phyloP scores from a whole-genome alignment of 2,797 vertebrate genomes.

The Acipenser oxyrinchus region DNA sequence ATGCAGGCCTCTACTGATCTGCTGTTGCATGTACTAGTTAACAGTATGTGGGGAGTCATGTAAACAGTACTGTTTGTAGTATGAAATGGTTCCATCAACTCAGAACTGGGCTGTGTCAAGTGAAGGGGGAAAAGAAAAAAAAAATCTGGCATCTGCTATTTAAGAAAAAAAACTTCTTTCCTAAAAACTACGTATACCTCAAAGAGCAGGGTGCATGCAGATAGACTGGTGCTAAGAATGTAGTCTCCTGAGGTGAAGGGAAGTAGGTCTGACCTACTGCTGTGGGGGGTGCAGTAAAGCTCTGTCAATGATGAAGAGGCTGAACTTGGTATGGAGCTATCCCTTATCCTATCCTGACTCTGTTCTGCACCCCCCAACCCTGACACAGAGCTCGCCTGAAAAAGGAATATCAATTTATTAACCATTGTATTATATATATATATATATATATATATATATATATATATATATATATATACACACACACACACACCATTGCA shows the following conservation, averaged over 20 bases:
- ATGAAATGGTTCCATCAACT: no score
- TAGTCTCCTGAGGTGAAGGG: conserved; percentile 6
- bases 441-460: no score
- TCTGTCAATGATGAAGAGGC: conserved; percentile 34
- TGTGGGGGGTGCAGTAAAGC: conserved; percentile 22
- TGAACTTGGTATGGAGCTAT: conserved; percentile 28
- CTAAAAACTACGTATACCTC: not conserved
- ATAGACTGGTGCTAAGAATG: conserved; percentile 14
- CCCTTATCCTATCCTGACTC: conserved; percentile 22
- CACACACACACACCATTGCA: no score
- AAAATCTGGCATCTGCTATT: not conserved
- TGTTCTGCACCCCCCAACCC: conserved; percentile 22
- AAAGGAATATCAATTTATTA: conserved; percentile 12
- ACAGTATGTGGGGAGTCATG: no score
- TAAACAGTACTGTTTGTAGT: no score
- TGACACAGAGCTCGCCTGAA: conserved; percentile 23
- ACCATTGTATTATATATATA: no score
- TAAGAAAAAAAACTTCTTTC: no score
- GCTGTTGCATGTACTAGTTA: no score
- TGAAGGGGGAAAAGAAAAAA: not conserved
- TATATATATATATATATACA: no score
- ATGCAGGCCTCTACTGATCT: no score
- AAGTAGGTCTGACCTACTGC: conserved; percentile 27
- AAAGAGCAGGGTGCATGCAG: conserved; percentile 18
- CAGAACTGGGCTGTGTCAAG: no score